Base-by-base conservation (phyloP, 2,113 vertebrate species). In the Chionomys nivalis region DNA sequence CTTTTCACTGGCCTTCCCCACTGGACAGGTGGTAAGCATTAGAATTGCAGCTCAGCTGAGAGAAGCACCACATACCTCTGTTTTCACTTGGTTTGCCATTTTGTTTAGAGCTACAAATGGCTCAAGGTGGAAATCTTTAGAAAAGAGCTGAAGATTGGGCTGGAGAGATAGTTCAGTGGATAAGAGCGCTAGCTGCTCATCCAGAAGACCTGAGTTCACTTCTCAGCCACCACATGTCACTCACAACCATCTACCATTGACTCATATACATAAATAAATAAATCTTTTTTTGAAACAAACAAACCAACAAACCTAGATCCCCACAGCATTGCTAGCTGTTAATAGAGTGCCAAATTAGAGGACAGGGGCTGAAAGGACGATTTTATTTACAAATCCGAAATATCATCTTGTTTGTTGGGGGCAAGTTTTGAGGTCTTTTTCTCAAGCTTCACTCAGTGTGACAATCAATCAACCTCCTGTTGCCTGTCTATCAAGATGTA, bases 81-180 rank as follows among this genome's bases (percentile, higher is more conserved):
- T 87, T 65, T 79, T 55, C 16, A n/a, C 47, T 93, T 76, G 88
- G 8, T 98, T 98, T 58, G 17, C 55, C 17, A 19, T 98, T 98
- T 96, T 92, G 95, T 98, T 96, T 68, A 68, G 97, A 93, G 98
- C 96, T 95, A 96, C 94, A 97, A 98, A 97, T 93, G 96, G 76
- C 89, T 92, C 76, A 90, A 0, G 7, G 65, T 97, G 96, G 95
- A 98, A 97, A 93, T 42, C 90, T 98, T 96, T 61, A 81, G 95
- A 95, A 98, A 98, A 95, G 96, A 97, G 96, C 94, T 96, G 97
- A 90, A 36, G 81, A 91, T 73, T 78, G 19, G 33, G 11, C 78
- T 81, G 23, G 78, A 58, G 33, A 58, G 49, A 81, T n/a, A 36
- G 78, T 19, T 81, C 78, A 55, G 49, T 36, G 11, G 49, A 24